phyloP scores from a whole-genome alignment of 2,888 invertebrate species.

The Cerastoderma edule region DNA sequence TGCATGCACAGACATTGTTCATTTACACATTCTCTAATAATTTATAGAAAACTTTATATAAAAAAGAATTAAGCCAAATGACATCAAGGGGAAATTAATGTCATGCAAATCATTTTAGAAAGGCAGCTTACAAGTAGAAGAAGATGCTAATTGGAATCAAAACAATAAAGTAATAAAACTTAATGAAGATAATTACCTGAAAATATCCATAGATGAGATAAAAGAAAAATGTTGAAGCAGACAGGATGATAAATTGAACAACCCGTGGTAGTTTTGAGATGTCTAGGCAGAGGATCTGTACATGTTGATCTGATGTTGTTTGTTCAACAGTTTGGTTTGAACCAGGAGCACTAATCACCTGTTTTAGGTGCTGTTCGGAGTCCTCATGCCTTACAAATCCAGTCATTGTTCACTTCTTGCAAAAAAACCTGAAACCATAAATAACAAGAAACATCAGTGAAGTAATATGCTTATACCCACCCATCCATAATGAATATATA shows the following conservation, averaged over 20 bases:
- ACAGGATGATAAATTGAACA: conserved; percentile 91
- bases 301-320: conserved; percentile 12
- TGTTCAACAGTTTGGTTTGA: conserved; percentile 26
- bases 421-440: background rate
- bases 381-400: conserved; percentile 20
- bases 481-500: background rate
- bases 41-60: too few relatives aligned
- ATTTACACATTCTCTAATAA: too few relatives aligned
- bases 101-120: too few relatives aligned
- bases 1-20: too few relatives aligned
- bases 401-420: conserved; percentile 16
- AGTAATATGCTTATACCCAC: background rate
- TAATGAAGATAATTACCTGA: too few relatives aligned
- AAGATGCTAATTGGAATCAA: too few relatives aligned
- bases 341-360: conserved; percentile 37
- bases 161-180: too few relatives aligned
- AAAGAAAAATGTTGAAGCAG: conserved; percentile 92
- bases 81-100: too few relatives aligned
- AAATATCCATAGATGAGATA: conserved; percentile 95
- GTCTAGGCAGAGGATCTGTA: conserved; percentile 88
- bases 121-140: too few relatives aligned
- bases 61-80: too few relatives aligned
- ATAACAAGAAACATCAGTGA: background rate
- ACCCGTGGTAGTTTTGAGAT: conserved; percentile 88
- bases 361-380: conserved; percentile 34